Evolutionary conservation across 2,797 vertebrate species (phyloP).

Genomic region (Monodelphis domestica): DNA sequence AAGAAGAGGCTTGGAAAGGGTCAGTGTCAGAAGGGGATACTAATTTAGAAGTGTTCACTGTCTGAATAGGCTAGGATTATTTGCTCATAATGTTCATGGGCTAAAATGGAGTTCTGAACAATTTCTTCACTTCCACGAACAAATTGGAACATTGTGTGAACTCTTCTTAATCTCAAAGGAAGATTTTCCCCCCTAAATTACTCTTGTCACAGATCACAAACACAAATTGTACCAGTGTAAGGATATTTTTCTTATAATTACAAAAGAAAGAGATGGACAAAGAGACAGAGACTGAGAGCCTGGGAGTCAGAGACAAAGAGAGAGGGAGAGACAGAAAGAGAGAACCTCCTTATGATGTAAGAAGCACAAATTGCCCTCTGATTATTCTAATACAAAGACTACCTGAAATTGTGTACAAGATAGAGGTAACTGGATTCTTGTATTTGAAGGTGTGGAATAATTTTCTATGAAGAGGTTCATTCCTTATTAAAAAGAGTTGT

Average conservation of each 20-base stretch:
- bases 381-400: background rate
- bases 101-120: background rate
- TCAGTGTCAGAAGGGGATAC: background rate
- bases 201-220: background rate
- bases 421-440: background rate
- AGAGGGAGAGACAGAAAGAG: background rate
- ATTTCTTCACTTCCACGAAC: background rate
- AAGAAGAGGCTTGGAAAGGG: background rate
- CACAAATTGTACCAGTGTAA: background rate
- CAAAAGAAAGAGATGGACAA: background rate
- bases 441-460: background rate
- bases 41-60: background rate
- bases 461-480: background rate
- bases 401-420: background rate
- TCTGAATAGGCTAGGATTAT: background rate
- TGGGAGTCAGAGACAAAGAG: background rate
- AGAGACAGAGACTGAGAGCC: background rate
- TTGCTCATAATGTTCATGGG: background rate
- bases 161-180: background rate
- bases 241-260: background rate
- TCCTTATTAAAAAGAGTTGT: constrained; percentile 70
- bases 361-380: background rate
- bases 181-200: background rate
- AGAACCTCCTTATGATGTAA: background rate
- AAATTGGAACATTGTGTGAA: background rate